Evolutionary conservation across 2,113 vertebrate species (phyloP), one percentile per base, ranked within the genome.

Genomic region (Pleuronectes platessa): DNA sequence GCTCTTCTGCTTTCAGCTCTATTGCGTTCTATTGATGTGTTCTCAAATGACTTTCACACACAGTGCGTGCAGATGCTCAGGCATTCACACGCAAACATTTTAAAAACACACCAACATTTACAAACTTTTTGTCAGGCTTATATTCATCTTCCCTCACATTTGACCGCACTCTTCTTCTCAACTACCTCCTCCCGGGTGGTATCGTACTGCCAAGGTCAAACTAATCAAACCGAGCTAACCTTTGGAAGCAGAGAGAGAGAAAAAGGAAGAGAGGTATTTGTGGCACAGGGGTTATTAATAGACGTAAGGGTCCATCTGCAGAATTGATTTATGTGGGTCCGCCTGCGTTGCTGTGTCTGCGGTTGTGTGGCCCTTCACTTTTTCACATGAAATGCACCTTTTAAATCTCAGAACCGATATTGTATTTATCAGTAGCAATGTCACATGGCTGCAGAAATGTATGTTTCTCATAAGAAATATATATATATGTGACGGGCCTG

Each of bases 241-340:
- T 80, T 74, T 64, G 75, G 86, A 80, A 85, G 76, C 63, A 27
- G 20, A 67, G 54, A 73, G 78, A 62, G 85, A 83, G 64, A 76
- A 67, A 68, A 67, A 68, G 86, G 83, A 79, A 72, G 68, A 17
- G 71, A 61, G 64, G 79, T 91, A 91, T 94, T 94, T 92, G 66
- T 92, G 78, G 81, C 89, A 37, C 68, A 20, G 9, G 12, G 10
- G 68, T 84, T 94, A 91, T 85, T 89, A 88, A 90, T 92, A 93
- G 92, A 76, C 37, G 17, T 26, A 81, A 74, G 47, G 27, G 62
- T 68, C 83, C 70, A 86, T 91, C 77, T 85, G 82, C 74, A 60
- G 45, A 64, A 88, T 89, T 82, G 82, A 89, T 91, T 83, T 79
- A 70, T 79, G 66, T 80, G 56, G 66, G 21, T 68, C 76, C 61